Evolutionary conservation across 2,113 vertebrate genomes (phyloP).

Genomic region (Platichthys stellatus): DNA sequence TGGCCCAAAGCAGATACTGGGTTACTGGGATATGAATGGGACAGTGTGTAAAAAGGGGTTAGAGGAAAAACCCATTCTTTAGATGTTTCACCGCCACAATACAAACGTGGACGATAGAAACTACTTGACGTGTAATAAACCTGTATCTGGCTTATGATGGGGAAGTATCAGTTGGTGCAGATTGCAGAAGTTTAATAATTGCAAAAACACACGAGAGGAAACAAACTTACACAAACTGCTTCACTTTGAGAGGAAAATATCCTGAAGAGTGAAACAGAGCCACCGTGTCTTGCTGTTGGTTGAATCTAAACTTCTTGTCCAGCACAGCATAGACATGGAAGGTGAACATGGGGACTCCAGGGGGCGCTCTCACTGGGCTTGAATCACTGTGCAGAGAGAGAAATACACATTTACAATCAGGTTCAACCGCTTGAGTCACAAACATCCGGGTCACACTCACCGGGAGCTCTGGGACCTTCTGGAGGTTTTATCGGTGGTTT

Average conservation of each 20-base stretch:
- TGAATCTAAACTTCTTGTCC: constrained; percentile 73
- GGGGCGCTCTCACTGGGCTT: constrained; percentile 40
- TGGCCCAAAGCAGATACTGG: too few species aligned
- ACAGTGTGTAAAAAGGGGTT: too few species aligned
- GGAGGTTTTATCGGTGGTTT: neutral
- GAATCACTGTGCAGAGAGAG: constrained; percentile 45
- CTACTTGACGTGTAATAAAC: too few species aligned
- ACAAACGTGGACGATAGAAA: too few species aligned
- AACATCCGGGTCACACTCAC: constrained; percentile 8
- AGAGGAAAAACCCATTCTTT: too few species aligned
- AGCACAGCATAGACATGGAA: constrained; percentile 75
- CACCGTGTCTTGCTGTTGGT: neutral
- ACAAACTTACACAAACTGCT: constrained; percentile 61
- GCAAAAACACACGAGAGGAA: too few species aligned
- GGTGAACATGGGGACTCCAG: constrained; percentile 53
- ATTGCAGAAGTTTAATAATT: too few species aligned
- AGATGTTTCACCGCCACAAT: too few species aligned
- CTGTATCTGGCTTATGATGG: too few species aligned
- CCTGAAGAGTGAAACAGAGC: rapidly evolving
- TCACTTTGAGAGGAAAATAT: neutral
- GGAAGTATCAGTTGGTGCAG: too few species aligned
- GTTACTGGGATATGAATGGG: too few species aligned
- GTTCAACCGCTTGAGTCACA: rapidly evolving
- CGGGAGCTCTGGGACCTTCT: neutral
- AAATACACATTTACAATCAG: neutral